Conservation (phyloP, 1,140 invertebrate genomes). For the Leptestheria dahalacensis region DNA sequence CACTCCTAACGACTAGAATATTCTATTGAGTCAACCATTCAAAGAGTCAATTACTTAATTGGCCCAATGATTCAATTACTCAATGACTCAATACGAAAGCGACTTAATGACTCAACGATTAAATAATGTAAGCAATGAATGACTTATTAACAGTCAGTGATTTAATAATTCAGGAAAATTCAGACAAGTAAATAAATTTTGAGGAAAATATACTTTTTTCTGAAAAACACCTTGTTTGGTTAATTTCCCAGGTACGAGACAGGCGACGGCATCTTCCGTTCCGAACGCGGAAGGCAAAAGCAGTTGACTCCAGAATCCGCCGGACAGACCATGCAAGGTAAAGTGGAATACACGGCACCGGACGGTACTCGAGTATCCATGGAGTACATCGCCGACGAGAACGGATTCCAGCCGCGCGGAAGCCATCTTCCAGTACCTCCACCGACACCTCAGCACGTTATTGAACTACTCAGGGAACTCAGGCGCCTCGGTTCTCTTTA, state of each 20-base stretch:
- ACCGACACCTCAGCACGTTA: background rate
- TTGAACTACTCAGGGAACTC: background rate
- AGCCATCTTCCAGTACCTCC: conserved; percentile 49
- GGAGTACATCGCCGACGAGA: conserved; percentile 44
- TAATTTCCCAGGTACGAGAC: conserved; percentile 14
- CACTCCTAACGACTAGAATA: too few species aligned
- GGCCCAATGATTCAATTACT: too few species aligned
- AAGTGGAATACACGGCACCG: conserved; percentile 34
- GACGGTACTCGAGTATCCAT: conserved; percentile 26
- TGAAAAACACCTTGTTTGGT: too few species aligned
- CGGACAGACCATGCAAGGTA: conserved; percentile 40
- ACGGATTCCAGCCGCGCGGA: conserved; percentile 42
- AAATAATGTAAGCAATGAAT: too few species aligned
- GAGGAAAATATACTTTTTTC: too few species aligned
- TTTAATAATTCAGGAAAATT: too few species aligned
- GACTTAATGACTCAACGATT: too few species aligned
- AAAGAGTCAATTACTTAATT: too few species aligned
- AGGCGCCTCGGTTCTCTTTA: background rate
- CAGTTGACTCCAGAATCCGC: conserved; percentile 29
- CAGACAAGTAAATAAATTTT: too few species aligned
- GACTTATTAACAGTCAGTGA: too few species aligned
- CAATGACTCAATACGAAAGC: too few species aligned
- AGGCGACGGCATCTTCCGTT: conserved; percentile 38
- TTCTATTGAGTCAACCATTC: too few species aligned
- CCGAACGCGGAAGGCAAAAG: conserved; percentile 35